A percentile compares a stretch with the other conserved stretches of the same genome.
Evolutionary conservation across 2,797 vertebrate genomes (phyloP).

Genomic region (Hippopotamyrus pictus): DNA sequence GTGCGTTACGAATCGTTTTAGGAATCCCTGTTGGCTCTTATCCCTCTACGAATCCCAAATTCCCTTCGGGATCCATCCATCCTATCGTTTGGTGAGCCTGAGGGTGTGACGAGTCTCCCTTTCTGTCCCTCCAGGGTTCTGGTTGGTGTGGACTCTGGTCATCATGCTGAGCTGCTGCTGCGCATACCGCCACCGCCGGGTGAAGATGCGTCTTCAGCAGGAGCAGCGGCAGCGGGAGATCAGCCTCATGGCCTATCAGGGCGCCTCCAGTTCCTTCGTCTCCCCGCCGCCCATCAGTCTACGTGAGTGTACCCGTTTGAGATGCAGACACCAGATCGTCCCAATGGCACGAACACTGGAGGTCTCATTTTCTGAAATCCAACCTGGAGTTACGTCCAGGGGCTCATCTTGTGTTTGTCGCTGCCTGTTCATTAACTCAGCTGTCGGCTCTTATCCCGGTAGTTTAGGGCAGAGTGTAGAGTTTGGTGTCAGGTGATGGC

Average conservation of each 20-base stretch:
- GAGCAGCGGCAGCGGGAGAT: conserved; percentile 76
- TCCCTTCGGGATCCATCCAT: neutral
- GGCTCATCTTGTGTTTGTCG: neutral
- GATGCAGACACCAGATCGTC: neutral
- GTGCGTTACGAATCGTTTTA: neutral
- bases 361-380: neutral
- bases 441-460: neutral
- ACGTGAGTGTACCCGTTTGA: conserved; percentile 51
- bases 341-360: neutral
- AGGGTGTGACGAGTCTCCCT: neutral
- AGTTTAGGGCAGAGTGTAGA: neutral
- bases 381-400: neutral
- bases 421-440: neutral
- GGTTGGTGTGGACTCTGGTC: conserved; percentile 78
- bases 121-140: conserved; percentile 63
- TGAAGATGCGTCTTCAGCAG: conserved; percentile 76
- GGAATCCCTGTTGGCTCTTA: neutral
- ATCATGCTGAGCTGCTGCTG: conserved; percentile 80
- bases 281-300: conserved; percentile 65
- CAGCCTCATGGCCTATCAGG: conserved; percentile 78
- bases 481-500: neutral
- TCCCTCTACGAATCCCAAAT: neutral
- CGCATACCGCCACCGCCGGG: conserved; percentile 71
- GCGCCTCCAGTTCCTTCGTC: conserved; percentile 68
- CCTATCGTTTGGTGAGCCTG: neutral